A percentile compares a stretch with the other conserved stretches of the same genome.
phyloP scores from a whole-genome alignment of 1,140 invertebrate species.

The Littorina saxatilis region DNA sequence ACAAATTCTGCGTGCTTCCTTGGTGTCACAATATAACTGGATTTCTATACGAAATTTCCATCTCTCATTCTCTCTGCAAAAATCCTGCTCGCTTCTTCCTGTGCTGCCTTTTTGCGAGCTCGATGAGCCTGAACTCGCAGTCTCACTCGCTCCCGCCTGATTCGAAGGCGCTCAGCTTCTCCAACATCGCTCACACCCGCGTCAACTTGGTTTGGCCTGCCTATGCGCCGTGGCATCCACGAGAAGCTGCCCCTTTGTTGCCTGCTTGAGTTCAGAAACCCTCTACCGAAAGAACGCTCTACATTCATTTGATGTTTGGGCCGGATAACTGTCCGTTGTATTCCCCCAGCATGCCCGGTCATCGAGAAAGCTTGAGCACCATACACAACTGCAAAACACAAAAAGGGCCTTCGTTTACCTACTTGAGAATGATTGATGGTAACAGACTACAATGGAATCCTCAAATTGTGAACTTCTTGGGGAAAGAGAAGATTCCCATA shows the following conservation, averaged over 20 bases:
- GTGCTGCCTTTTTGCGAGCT: constrained; percentile 34
- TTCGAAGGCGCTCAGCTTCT: constrained; percentile 12
- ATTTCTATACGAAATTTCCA: background rate
- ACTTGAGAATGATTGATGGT: background rate
- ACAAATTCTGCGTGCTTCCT: background rate
- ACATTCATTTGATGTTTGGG: background rate
- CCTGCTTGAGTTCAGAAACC: background rate
- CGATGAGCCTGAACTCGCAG: constrained; percentile 31
- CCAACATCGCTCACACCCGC: background rate
- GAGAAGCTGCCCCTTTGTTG: background rate
- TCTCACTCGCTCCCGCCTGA: constrained; percentile 12
- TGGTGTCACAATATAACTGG: too few relatives aligned
- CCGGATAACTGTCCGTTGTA: background rate
- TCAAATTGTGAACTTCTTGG: too few relatives aligned
- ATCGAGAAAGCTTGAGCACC: background rate
- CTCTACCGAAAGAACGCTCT: background rate
- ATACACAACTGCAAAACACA: constrained; percentile 23
- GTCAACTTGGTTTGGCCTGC: background rate
- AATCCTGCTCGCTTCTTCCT: background rate
- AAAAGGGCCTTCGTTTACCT: background rate
- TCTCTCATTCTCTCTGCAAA: background rate
- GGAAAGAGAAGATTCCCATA: too few relatives aligned
- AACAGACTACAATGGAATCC: too few relatives aligned
- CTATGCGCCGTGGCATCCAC: too few relatives aligned
- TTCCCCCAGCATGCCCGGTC: background rate